phyloP scores from a whole-genome alignment of 2,888 invertebrate genomes.

The Omphaloscelis lunosa region DNA sequence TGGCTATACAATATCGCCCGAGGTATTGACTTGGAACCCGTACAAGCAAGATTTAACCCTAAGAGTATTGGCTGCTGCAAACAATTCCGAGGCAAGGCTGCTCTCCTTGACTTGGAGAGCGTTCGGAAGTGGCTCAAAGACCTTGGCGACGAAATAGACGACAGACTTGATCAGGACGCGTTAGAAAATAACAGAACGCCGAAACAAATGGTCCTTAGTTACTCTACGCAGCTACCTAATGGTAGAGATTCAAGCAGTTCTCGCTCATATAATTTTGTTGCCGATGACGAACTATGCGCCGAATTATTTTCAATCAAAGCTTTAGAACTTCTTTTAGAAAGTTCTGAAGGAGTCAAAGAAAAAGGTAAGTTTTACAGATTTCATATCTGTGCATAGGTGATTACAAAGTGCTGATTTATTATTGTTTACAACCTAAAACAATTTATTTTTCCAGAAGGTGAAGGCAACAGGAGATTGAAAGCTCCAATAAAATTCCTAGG shows the following conservation, averaged over 20 bases:
- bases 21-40: conserved; percentile 97
- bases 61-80: conserved; percentile 99
- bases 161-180: conserved; percentile 95
- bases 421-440: neutral
- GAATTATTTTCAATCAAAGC: conserved; percentile 93
- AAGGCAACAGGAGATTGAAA: conserved; percentile 81
- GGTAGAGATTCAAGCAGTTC: conserved; percentile 92
- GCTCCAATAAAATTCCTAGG: conserved; percentile 93
- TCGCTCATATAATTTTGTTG: conserved; percentile 90
- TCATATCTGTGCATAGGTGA: neutral
- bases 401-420: neutral
- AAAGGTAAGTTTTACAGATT: conserved; percentile 75
- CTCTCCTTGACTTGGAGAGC: conserved; percentile 92
- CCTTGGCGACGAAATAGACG: conserved; percentile 95
- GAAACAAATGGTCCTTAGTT: conserved; percentile 94
- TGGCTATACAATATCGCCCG: conserved; percentile 97
- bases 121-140: conserved; percentile 95
- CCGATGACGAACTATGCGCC: conserved; percentile 91
- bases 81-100: conserved; percentile 96
- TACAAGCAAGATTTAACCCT: conserved; percentile 95
- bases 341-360: conserved; percentile 84
- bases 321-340: conserved; percentile 92
- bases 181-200: conserved; percentile 95
- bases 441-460: conserved; percentile 78
- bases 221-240: conserved; percentile 90